Evolutionary conservation across 2,888 invertebrate genomes (phyloP).

Genomic region (Rosalia funebris): DNA sequence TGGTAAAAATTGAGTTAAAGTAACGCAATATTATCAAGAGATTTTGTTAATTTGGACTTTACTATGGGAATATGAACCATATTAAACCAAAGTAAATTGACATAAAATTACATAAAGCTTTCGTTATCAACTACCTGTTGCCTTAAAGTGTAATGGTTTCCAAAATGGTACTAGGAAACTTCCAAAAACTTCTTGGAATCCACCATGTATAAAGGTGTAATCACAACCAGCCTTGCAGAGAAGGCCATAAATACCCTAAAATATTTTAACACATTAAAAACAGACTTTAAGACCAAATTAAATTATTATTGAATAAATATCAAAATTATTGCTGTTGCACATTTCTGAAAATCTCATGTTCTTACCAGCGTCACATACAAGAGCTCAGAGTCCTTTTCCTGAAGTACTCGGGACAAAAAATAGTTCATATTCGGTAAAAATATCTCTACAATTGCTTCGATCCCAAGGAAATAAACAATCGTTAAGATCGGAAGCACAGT

Average conservation of each 20-base stretch:
- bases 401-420: constrained; percentile 46
- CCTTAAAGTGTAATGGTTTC: constrained; percentile 30
- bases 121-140: constrained; percentile 18
- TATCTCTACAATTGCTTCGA: constrained; percentile 53
- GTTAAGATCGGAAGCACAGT: constrained; percentile 53
- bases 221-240: constrained; percentile 47
- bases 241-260: constrained; percentile 54
- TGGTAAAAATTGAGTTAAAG: no score
- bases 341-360: no score
- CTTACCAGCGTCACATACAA: constrained; percentile 52
- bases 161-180: constrained; percentile 49
- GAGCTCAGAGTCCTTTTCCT: constrained; percentile 43
- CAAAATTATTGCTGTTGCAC: no score
- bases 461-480: constrained; percentile 55
- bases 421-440: constrained; percentile 53
- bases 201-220: constrained; percentile 41
- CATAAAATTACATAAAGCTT: no score
- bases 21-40: no score
- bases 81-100: no score
- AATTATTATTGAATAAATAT: no score
- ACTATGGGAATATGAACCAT: no score
- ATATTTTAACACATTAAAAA: constrained; percentile 14
- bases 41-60: no score
- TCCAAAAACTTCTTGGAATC: constrained; percentile 49
- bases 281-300: constrained; percentile 23